Base-by-base conservation (phyloP, 2,888 invertebrate genomes). In the Bellardia pandia region DNA sequence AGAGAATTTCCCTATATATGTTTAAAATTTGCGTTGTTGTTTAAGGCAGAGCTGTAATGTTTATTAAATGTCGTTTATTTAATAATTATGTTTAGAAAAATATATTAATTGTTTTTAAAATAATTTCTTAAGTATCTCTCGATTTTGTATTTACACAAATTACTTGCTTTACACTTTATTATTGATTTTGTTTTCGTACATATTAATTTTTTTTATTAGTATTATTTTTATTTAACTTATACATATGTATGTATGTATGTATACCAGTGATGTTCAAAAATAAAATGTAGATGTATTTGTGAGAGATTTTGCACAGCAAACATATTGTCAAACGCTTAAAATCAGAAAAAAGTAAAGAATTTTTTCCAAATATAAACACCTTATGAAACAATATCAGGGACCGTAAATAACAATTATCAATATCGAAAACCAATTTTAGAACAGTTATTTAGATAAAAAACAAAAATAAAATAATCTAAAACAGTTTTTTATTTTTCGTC, bases 11-110 rank as follows among this genome's bases (percentile, higher is more conserved):
- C 51, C 53, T 83, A 40, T 77, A 23, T 79, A 37, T 3, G 37
- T 37, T 40, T 56, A 40, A 33, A 30, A 33, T 51, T 62, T 60
- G 69, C 11, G 69, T 45, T 68, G 53, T 78, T 79, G 16, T 86
- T 79, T 58, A 78, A 56, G 68, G 56, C 74, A 69, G 79, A 79
- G 75, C 85, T 85, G 85, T 75, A 85, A 85, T 71, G 64, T 75
- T 80, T 80, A 75, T 85, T 68, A 71, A 85, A 75, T 71, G 62
- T 58, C 14, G 62, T 79, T 75, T 74, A 69, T 79, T 75, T 74
- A 74, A 48, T 74, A 53, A 33, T 68, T 40, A 3, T 0, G 14
- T 60, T 62, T 60, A 60, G 16, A 58, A 56, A 60, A 56, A 58
- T n/a, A 60, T 53, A 16, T 37, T n/a, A 56, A 62, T 77, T 45